These are phyloP conservation scores for Ataeniobius toweri DNA, from an alignment of 2,797 vertebrate species.

Conservation along the genomic window DNA sequence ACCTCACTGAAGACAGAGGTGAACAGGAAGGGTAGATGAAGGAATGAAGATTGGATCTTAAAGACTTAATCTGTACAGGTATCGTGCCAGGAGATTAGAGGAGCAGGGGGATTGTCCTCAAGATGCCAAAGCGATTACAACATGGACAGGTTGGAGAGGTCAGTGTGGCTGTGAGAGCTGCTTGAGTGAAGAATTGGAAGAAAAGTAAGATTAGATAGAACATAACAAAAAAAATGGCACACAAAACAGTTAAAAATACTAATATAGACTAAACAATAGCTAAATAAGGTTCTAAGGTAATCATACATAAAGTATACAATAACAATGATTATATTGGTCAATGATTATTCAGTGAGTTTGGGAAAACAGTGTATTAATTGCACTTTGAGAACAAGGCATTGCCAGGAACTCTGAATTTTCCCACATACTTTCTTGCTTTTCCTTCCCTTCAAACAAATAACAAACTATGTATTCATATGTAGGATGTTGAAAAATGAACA, in stretches of 20 bases:
- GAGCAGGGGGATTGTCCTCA: slow-evolving; percentile 62
- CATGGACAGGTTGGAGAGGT: slow-evolving; percentile 52
- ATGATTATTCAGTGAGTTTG: not conserved
- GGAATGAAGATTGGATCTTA: slow-evolving; percentile 26
- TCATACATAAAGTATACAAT: too few relatives aligned
- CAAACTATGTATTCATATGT: not conserved
- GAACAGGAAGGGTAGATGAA: slow-evolving; percentile 13
- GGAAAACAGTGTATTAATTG: not conserved
- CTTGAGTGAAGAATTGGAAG: slow-evolving; percentile 25
- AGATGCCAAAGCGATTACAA: slow-evolving; percentile 61
- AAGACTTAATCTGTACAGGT: slow-evolving; percentile 62
- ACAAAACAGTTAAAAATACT: not conserved
- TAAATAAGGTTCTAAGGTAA: not conserved
- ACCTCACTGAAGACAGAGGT: not conserved
- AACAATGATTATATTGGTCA: too few relatives aligned
- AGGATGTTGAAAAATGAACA: not conserved
- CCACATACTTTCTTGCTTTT: not conserved
- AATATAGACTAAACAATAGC: not conserved
- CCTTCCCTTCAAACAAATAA: not conserved
- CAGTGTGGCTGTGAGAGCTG: slow-evolving; percentile 41
- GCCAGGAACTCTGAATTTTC: not conserved
- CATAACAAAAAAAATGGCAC: not conserved
- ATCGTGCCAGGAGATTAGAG: slow-evolving; percentile 66
- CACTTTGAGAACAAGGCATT: not conserved
- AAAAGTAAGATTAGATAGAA: not conserved